Conservation (phyloP, 2,888 invertebrate genomes). For the Ectemnius lituratus region DNA sequence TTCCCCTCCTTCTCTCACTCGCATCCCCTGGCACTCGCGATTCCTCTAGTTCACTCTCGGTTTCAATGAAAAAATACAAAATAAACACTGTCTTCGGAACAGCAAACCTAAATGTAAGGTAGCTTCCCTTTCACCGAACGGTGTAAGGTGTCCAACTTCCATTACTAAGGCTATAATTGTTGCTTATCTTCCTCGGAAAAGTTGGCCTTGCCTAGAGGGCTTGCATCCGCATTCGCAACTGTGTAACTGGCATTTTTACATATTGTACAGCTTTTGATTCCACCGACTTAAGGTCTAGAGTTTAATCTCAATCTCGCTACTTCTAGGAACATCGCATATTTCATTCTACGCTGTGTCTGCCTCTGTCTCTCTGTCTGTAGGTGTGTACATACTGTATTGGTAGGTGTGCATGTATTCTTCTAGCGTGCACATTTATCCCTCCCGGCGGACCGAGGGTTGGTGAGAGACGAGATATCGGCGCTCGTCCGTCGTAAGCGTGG, state of each 20-base stretch:
- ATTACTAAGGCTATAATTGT: neutral
- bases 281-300: conserved; percentile 18
- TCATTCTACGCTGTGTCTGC: neutral
- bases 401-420: neutral
- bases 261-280: conserved; percentile 22
- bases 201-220: conserved; percentile 2
- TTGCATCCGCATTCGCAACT: conserved; percentile 2
- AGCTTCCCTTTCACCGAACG: too few species aligned
- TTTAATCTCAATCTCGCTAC: conserved; percentile 7
- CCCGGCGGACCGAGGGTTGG: too few species aligned
- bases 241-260: conserved; percentile 17
- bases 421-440: too few species aligned
- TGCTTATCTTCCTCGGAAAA: conserved; percentile 7
- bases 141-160: too few species aligned
- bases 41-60: too few species aligned
- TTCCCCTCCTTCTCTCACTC: too few species aligned
- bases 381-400: too few species aligned
- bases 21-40: too few species aligned
- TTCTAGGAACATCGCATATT: conserved; percentile 30
- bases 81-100: too few species aligned
- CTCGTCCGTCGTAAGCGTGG: neutral
- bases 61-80: too few species aligned
- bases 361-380: neutral
- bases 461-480: too few species aligned
- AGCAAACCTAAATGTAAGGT: too few species aligned